phyloP scores from a whole-genome alignment of 2,113 vertebrate genomes.

The Indicator indicator region DNA sequence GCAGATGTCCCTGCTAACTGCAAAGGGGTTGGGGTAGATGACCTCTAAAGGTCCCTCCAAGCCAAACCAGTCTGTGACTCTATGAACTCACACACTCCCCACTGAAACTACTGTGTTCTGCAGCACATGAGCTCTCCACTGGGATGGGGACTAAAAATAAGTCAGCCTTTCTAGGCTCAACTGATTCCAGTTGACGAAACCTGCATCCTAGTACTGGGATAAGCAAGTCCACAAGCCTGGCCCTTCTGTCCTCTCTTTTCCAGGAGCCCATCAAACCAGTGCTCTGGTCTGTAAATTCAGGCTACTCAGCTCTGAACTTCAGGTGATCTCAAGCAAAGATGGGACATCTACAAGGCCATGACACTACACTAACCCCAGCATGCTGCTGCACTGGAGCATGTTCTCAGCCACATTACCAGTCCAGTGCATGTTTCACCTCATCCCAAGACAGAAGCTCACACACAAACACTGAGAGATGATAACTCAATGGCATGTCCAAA shows the following conservation, averaged over 20 bases:
- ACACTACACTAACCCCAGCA: not conserved
- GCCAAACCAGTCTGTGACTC: no score
- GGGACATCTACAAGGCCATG: accelerated
- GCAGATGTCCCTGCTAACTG: no score
- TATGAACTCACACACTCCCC: not conserved
- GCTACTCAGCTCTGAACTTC: not conserved
- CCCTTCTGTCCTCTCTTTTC: not conserved
- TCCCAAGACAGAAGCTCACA: not conserved
- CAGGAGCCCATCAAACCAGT: not conserved
- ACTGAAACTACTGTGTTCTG: not conserved
- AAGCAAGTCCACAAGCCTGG: not conserved
- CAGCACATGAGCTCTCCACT: not conserved
- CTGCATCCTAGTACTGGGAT: not conserved
- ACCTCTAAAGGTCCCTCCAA: no score
- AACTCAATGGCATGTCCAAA: not conserved
- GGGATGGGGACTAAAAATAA: not conserved
- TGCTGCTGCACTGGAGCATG: not conserved
- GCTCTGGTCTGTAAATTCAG: not conserved
- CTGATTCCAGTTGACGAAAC: not conserved
- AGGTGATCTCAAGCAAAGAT: not conserved
- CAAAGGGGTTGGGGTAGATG: no score
- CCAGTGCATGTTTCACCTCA: not conserved
- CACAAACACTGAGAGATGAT: accelerated
- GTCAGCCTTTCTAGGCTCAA: not conserved
- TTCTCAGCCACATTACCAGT: not conserved